These are phyloP conservation scores for Venusia cambrica DNA, from an alignment of 2,888 invertebrate genomes.

Conservation along the genomic window DNA sequence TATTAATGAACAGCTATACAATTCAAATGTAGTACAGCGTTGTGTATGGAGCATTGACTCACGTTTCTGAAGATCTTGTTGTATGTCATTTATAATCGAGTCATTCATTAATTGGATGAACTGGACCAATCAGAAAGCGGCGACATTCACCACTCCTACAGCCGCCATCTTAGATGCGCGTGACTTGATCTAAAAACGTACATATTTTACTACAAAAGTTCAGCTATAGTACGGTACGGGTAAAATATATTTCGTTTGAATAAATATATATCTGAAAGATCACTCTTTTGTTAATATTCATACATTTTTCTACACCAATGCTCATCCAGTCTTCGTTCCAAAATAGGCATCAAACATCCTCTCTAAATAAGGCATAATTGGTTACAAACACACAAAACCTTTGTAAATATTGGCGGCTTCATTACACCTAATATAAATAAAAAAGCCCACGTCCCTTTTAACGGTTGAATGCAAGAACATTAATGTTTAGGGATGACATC, in stretches of 20 bases:
- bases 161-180: slow-evolving; percentile 70
- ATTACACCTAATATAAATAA: slow-evolving; percentile 33
- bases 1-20: too few relatives aligned
- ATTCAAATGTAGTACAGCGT: too few relatives aligned
- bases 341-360: too few relatives aligned
- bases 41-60: slow-evolving; percentile 3
- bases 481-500: slow-evolving; percentile 51
- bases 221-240: too few relatives aligned
- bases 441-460: slow-evolving; percentile 50
- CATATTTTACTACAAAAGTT: slow-evolving; percentile 41
- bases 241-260: too few relatives aligned
- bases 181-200: slow-evolving; percentile 49
- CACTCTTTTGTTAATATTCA: too few relatives aligned
- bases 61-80: slow-evolving; percentile 34
- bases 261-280: too few relatives aligned
- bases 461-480: slow-evolving; percentile 45
- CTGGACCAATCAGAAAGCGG: slow-evolving; percentile 60
- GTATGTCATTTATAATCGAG: slow-evolving; percentile 43
- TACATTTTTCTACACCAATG: too few relatives aligned
- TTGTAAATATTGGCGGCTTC: slow-evolving; percentile 27
- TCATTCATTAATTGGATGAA: slow-evolving; percentile 53
- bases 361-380: slow-evolving; percentile 23
- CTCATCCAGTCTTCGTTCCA: too few relatives aligned
- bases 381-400: slow-evolving; percentile 16
- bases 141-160: slow-evolving; percentile 63